Conservation (phyloP, 2,888 invertebrate species). For the Eucera pruinosa region DNA sequence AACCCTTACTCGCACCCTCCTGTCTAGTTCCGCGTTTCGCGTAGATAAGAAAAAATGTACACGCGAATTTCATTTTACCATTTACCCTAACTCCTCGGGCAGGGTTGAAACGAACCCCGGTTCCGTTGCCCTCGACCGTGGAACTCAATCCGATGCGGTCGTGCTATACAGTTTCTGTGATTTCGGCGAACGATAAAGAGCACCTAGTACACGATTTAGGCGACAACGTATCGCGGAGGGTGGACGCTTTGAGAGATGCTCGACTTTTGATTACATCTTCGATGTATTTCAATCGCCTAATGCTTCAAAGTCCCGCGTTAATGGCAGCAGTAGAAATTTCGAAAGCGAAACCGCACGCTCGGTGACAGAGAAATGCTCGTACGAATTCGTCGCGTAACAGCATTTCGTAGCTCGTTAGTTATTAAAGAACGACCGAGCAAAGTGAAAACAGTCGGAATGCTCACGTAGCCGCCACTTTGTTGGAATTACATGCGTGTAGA, state of each 20-base stretch:
- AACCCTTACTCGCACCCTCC: conserved; percentile 17
- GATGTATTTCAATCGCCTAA: conserved; percentile 1
- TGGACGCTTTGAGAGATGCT: conserved; percentile 14
- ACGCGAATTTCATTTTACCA: conserved; percentile 63
- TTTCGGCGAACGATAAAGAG: conserved; percentile 55
- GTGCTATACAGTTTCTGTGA: conserved; percentile 47
- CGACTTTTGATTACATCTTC: no score
- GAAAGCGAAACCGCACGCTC: neutral
- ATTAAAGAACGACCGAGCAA: conserved; percentile 20
- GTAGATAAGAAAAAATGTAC: conserved; percentile 69
- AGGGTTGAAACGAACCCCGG: neutral
- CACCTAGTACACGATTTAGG: conserved; percentile 36
- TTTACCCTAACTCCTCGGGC: conserved; percentile 45
- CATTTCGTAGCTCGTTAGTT: conserved; percentile 18
- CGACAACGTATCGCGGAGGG: conserved; percentile 36
- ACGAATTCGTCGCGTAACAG: neutral
- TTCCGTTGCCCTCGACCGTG: neutral
- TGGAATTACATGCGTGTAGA: conserved; percentile 21
- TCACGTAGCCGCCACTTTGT: conserved; percentile 26
- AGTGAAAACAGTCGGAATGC: conserved; percentile 28
- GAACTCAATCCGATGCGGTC: conserved; percentile 16
- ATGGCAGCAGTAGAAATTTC: no score
- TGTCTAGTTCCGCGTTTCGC: conserved; percentile 12
- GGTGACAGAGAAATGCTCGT: neutral
- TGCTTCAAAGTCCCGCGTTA: no score